Evolutionary conservation across 2,888 invertebrate species (phyloP).

Genomic region (Agrochola lychnidis): DNA sequence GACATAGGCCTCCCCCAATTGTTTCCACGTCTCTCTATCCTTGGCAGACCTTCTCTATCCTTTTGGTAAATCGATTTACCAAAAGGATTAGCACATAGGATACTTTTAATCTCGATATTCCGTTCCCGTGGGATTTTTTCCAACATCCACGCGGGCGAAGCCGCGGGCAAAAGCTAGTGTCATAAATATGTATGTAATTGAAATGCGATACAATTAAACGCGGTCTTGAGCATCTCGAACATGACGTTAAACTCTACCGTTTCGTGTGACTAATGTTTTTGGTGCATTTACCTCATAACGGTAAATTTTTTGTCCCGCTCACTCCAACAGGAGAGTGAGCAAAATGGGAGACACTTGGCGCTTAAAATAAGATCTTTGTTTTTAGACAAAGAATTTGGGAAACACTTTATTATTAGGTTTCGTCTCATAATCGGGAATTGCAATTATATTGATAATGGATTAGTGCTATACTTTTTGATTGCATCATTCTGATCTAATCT

Average conservation of each 20-base stretch:
- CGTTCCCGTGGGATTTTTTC: too few species aligned
- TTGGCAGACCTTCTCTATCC: too few species aligned
- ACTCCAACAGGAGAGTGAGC: constrained; percentile 30
- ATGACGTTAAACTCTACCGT: constrained; percentile 19
- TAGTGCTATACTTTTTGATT: not conserved
- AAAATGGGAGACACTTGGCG: constrained; percentile 10
- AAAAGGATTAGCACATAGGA: too few species aligned
- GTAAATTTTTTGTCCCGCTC: constrained; percentile 53
- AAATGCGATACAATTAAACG: constrained; percentile 31
- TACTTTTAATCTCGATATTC: too few species aligned
- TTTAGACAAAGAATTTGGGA: not conserved
- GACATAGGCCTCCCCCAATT: too few species aligned
- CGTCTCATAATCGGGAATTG: not conserved
- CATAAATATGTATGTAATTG: not conserved
- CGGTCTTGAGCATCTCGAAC: constrained; percentile 3
- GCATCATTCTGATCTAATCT: not conserved
- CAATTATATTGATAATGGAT: not conserved
- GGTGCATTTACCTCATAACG: constrained; percentile 63
- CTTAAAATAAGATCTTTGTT: constrained; percentile 7
- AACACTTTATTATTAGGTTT: not conserved
- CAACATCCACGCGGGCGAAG: too few species aligned
- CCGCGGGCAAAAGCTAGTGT: too few species aligned
- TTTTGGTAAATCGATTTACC: too few species aligned
- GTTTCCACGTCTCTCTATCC: too few species aligned
- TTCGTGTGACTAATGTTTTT: constrained; percentile 49